phyloP scores from a whole-genome alignment of 2,797 vertebrate genomes.

The Sebastes hubbsi region DNA sequence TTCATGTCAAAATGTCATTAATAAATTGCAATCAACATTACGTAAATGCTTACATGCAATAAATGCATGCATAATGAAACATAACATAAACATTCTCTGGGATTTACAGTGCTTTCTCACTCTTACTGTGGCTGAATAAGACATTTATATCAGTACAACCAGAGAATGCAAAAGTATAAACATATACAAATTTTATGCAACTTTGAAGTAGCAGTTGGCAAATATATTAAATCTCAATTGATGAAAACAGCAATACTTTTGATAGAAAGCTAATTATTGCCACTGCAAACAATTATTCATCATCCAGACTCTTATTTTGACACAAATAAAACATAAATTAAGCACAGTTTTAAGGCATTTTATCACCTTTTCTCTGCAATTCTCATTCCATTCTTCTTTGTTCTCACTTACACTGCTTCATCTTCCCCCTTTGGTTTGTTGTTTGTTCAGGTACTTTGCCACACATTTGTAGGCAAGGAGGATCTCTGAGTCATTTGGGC shows the following conservation, averaged over 20 bases:
- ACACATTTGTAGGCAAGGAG: slow-evolving; percentile 84
- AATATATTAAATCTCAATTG: background rate
- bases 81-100: background rate
- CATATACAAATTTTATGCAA: background rate
- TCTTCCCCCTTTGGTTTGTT: slow-evolving; percentile 7
- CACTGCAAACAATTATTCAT: background rate
- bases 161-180: background rate
- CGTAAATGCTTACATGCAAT: slow-evolving; percentile 1
- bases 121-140: slow-evolving; percentile 9
- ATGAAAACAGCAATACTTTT: background rate
- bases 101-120: slow-evolving; percentile 27
- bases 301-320: background rate
- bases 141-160: slow-evolving; percentile 13
- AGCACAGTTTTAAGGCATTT: background rate
- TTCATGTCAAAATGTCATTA: background rate
- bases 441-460: slow-evolving; percentile 82
- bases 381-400: background rate
- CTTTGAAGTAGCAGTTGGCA: background rate
- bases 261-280: background rate
- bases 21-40: background rate
- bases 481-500: slow-evolving; percentile 88
- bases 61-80: background rate
- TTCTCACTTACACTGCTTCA: background rate
- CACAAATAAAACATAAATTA: background rate
- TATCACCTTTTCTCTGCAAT: background rate